Evolutionary conservation across 2,888 invertebrate species (phyloP).

Genomic region (Nomada fucata): DNA sequence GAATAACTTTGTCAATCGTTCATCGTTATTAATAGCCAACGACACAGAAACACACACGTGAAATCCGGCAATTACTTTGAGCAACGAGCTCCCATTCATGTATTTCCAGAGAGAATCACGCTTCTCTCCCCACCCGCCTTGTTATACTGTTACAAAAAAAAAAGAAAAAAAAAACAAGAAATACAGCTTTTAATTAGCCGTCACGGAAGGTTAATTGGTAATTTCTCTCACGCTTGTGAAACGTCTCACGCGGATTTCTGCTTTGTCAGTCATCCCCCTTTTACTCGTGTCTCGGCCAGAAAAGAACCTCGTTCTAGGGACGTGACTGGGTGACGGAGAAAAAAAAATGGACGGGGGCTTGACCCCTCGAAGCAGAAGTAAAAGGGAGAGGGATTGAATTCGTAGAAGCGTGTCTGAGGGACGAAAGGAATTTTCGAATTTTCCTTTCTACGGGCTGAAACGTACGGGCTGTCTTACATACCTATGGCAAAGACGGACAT

Average conservation of each 20-base stretch:
- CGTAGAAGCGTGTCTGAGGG: background rate
- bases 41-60: background rate
- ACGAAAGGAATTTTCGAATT: background rate
- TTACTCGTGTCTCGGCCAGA: constrained; percentile 23
- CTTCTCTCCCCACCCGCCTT: background rate
- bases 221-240: constrained; percentile 59
- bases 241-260: constrained; percentile 62
- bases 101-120: constrained; percentile 13
- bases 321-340: constrained; percentile 37
- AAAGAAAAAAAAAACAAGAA: background rate
- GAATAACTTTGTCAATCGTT: no score
- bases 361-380: background rate
- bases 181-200: constrained; percentile 46
- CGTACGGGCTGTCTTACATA: background rate
- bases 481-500: constrained; percentile 29
- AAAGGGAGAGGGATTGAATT: constrained; percentile 8
- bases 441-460: no score
- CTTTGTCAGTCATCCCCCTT: constrained; percentile 59
- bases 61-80: background rate
- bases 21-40: no score
- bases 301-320: constrained; percentile 26
- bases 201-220: constrained; percentile 53
- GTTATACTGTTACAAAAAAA: constrained; percentile 19
- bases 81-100: constrained; percentile 7
- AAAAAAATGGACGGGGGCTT: background rate